Evolutionary conservation across 2,797 vertebrate species (phyloP), one percentile per base, ranked within the genome.

Genomic region (Gymnothorax javanicus): DNA sequence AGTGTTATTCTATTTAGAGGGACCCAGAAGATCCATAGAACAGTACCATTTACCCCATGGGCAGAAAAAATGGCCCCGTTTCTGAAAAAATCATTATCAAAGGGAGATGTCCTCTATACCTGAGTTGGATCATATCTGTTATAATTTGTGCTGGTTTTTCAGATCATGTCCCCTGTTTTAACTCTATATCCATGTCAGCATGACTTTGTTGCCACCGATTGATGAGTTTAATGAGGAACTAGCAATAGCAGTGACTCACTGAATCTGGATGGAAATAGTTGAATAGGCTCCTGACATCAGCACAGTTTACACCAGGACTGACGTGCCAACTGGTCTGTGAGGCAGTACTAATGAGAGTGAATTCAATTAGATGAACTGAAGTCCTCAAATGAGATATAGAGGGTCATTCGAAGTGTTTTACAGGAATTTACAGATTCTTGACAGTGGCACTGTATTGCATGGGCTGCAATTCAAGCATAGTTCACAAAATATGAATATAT

Each of bases 211-310:
- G 23, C 56, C 12, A 20, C 52, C 56, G 50, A 81, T 25, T 56
- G 52, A 56, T 81, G 77, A 23, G n/a, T 33, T 64, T 57, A 62
- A 86, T 57, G 27, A n/a, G 2, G 86, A 86, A 86, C 71, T 56
- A 52, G 23, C 50, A 62, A 79, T 56, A 52, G 23, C 50, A 62
- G 86, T 3, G n/a, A 86, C 57, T 12, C 23, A 15, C 62, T 56
- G 84, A 23, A 27, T 4, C n/a, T 17, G 59, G 25, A n/a, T 79
- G 59, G 52, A 57, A 25, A 15, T 9, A 17, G 15, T 50, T n/a
- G 20, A 43, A 23, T 17, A 77, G 69, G 12, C 59, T 20, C 58
- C 52, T 60, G 50, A 15, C 43, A 25, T 4, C 2, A 62, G 56
- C 71, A 77, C 57, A n/a, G 56, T 54, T 84, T 79, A 20, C 71